These are phyloP conservation scores for Campylomormyrus tamandua DNA, from an alignment of 2,113 vertebrate species.

Conservation along the genomic window DNA sequence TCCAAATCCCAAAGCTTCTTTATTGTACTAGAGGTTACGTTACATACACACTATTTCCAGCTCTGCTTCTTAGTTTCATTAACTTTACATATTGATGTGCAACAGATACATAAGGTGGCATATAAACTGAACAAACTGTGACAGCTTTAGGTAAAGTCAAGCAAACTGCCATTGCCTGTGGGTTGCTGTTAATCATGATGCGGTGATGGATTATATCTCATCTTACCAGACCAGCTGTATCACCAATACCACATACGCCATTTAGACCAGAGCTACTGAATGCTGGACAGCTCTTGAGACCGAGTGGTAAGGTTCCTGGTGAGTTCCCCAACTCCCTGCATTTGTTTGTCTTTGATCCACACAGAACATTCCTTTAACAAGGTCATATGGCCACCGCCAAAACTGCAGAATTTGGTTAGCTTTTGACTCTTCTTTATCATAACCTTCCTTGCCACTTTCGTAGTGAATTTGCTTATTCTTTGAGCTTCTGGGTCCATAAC, in stretches of 20 bases:
- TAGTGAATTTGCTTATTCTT: background rate
- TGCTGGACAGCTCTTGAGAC: background rate
- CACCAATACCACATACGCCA: background rate
- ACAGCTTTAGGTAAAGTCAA: background rate
- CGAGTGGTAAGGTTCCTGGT: background rate
- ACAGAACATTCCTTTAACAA: background rate
- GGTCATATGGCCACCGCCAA: background rate
- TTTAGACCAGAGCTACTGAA: background rate
- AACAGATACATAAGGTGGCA: background rate
- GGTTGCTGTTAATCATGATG: background rate
- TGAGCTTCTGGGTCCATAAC: background rate
- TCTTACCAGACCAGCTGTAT: background rate
- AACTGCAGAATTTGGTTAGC: background rate
- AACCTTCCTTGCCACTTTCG: background rate
- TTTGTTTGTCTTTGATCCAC: background rate
- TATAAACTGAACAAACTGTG: background rate
- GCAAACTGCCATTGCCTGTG: background rate
- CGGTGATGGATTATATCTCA: background rate
- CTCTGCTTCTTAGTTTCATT: background rate
- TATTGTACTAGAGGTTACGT: background rate
- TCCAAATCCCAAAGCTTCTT: background rate
- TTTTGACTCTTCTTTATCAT: background rate
- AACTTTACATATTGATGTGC: background rate
- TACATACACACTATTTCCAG: background rate
- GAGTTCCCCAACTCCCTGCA: background rate